Evolutionary conservation across 2,113 vertebrate genomes (phyloP).

Genomic region (Turnix velox): DNA sequence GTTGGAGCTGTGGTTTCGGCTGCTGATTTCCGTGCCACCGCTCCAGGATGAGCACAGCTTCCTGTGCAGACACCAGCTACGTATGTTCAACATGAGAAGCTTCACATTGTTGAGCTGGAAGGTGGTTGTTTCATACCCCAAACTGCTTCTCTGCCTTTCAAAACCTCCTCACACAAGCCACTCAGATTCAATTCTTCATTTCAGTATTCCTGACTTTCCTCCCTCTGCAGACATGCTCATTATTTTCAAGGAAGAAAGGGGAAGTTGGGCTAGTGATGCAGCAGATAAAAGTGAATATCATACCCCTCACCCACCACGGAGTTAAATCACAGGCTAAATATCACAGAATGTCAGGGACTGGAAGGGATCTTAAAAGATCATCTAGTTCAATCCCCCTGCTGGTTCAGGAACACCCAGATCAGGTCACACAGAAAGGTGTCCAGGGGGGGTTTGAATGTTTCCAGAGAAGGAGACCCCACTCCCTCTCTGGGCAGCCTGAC

Average conservation of each 20-base stretch:
- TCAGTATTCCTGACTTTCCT: background rate
- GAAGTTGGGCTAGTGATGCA: background rate
- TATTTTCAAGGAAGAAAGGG: background rate
- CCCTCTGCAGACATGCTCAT: background rate
- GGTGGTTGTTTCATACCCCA: background rate
- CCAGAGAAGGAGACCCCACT: no score
- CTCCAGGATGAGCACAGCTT: background rate
- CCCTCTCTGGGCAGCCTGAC: no score
- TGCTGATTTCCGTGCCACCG: background rate
- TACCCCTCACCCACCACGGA: background rate
- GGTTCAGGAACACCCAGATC: no score
- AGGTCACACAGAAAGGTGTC: no score
- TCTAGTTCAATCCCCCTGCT: no score
- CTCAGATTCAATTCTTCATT: background rate
- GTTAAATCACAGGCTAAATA: no score
- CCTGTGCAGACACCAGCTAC: background rate
- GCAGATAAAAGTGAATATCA: background rate
- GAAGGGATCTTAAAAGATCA: no score
- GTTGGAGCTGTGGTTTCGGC: background rate
- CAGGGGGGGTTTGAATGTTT: no score
- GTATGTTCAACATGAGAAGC: accelerated
- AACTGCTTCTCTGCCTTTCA: background rate
- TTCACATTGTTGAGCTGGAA: background rate
- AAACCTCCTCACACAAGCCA: background rate
- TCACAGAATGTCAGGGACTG: no score